Evolutionary conservation across 2,888 invertebrate genomes (phyloP), one percentile per base, ranked within the genome.

Genomic region (Sicus ferrugineus): DNA sequence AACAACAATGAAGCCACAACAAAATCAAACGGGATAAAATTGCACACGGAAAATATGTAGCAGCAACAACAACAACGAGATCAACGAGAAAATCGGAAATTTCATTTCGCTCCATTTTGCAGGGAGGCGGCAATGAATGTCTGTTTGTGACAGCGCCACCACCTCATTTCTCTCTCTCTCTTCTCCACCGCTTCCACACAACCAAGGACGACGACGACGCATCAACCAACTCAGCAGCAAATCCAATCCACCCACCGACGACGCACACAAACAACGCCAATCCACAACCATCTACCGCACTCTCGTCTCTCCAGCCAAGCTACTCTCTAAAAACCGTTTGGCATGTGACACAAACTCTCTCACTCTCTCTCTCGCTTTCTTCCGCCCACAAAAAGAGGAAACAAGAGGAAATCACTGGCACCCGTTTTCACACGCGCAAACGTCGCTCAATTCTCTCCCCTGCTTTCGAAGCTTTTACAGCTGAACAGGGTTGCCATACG

Each of bases 121-220:
- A 52, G 61, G 52, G 42, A 62, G 62, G 23, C 62, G 23, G 61
- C 68, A 68, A 54, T 68, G 62, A 68, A 68, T 54, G 62, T 68
- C 68, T 68, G 68, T 61, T 68, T 62, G 54, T 68, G 68, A 68
- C 68, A 68, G 54, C 54, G 42, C 68, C 54, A 42, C 68, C 54
- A 42, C 68, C 28, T 59, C 50, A 67, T 59, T 67, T 58, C 30
- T 9, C 19, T 28, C 23, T 38, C 31, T 30, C 23, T 58, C 46
- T 48, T 31, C 50, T 50, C 50, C 34, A 11, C 34, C 28, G 7
- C 30, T 28, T 19, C 46, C 63, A 5, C 6, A 42, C 46, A 52
- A 52, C 23, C 11, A 21, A 2, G 7, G 19, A 9, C 31, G 23
- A 54, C 48, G 28, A 16, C 54, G 14, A 54, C 52, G 7, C 54